Conservation (phyloP, 2,888 invertebrate genomes). For the Steromphala cineraria region DNA sequence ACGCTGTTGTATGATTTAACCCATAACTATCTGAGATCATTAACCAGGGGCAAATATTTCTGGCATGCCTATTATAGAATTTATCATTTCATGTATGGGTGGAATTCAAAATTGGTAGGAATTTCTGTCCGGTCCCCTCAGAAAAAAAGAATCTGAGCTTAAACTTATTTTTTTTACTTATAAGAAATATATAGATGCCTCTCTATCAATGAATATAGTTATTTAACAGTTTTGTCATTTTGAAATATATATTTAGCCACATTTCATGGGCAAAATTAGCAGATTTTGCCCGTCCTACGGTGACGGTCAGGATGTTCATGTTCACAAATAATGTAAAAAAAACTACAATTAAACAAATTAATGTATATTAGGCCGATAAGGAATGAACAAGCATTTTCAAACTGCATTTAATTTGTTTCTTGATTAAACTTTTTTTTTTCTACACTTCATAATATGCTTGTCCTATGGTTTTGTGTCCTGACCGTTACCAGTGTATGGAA, state of each 20-base stretch:
- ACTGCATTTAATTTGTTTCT: slow-evolving; percentile 10
- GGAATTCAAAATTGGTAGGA: too few relatives aligned
- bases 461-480: slow-evolving; percentile 10
- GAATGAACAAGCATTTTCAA: slow-evolving; percentile 7
- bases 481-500: slow-evolving; percentile 4
- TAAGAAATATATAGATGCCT: neutral
- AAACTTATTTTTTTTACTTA: too few relatives aligned
- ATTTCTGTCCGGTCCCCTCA: too few relatives aligned
- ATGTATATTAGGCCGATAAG: neutral
- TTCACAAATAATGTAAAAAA: slow-evolving; percentile 10
- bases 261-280: neutral
- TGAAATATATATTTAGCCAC: neutral
- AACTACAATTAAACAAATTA: neutral
- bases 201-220: neutral
- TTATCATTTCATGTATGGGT: too few relatives aligned
- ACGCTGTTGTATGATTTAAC: too few relatives aligned
- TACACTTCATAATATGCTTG: neutral
- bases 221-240: neutral
- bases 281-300: neutral
- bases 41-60: too few relatives aligned
- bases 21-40: too few relatives aligned
- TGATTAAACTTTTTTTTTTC: neutral
- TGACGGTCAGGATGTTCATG: neutral
- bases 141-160: too few relatives aligned
- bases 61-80: too few relatives aligned